Conservation (phyloP, 2,797 vertebrate genomes). For the Malurus splendens region DNA sequence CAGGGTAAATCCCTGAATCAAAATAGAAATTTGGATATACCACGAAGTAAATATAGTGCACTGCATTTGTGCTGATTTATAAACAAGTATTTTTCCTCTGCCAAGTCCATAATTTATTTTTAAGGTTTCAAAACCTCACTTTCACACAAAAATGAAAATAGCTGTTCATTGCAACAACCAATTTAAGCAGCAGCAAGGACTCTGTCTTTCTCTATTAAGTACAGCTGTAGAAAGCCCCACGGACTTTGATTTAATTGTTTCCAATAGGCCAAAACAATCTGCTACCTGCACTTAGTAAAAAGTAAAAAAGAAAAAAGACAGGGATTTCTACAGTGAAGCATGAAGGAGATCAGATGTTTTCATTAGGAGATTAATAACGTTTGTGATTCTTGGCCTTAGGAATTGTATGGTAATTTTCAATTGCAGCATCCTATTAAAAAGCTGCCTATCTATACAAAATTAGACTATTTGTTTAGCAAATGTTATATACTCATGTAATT, state of each 20-base stretch:
- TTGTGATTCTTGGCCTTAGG: not conserved
- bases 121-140: conserved; percentile 2
- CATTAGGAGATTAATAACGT: conserved; percentile 12
- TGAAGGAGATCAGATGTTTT: not conserved
- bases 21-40: not conserved
- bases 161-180: not conserved
- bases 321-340: conserved; percentile 1
- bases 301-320: not conserved
- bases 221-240: not conserved
- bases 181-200: not conserved
- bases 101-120: conserved; percentile 4
- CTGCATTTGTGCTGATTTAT: not conserved
- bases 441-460: conserved; percentile 19
- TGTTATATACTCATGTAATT: not conserved
- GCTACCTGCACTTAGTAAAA: not conserved
- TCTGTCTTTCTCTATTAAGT: not conserved
- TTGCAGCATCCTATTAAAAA: conserved; percentile 28
- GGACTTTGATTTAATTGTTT: conserved; percentile 16
- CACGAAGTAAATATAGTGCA: not conserved
- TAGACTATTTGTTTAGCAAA: conserved; percentile 34
- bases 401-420: not conserved
- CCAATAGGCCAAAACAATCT: conserved; percentile 2
- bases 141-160: conserved; percentile 6
- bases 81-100: not conserved
- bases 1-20: not conserved